Evolutionary conservation across 1,140 invertebrate genomes (phyloP).

Genomic region (Chrysomallon squamiferum): DNA sequence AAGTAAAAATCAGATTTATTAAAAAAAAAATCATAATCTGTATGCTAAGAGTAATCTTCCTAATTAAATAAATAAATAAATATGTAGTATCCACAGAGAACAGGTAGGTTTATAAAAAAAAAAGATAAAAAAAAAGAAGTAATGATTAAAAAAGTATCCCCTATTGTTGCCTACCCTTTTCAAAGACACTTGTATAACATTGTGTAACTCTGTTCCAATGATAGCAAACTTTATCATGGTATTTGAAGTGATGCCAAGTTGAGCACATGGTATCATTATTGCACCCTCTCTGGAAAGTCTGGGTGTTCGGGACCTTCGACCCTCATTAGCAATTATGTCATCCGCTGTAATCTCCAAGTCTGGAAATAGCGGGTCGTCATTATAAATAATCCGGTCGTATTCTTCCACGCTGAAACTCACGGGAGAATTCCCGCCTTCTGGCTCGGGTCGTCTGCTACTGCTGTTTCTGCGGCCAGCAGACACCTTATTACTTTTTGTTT

Average conservation of each 20-base stretch:
- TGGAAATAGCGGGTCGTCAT: conserved; percentile 57
- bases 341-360: conserved; percentile 52
- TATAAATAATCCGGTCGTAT: conserved; percentile 55
- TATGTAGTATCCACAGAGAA: too few species aligned
- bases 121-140: too few species aligned
- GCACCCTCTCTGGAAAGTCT: conserved; percentile 15
- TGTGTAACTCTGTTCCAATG: conserved; percentile 95
- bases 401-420: conserved; percentile 31
- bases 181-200: conserved; percentile 94
- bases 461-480: neutral
- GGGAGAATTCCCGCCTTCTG: conserved; percentile 51
- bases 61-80: too few species aligned
- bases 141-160: too few species aligned
- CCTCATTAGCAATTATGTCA: conserved; percentile 18
- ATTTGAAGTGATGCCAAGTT: conserved; percentile 79
- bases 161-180: conserved; percentile 87
- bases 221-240: conserved; percentile 98
- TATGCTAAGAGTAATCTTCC: too few species aligned
- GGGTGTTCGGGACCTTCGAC: conserved; percentile 6
- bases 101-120: too few species aligned
- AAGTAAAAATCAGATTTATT: too few species aligned
- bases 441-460: conserved; percentile 45
- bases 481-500: neutral
- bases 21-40: too few species aligned
- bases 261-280: conserved; percentile 44